These are phyloP conservation scores for Melieria omissa DNA, from an alignment of 2,888 invertebrate genomes.

Conservation along the genomic window DNA sequence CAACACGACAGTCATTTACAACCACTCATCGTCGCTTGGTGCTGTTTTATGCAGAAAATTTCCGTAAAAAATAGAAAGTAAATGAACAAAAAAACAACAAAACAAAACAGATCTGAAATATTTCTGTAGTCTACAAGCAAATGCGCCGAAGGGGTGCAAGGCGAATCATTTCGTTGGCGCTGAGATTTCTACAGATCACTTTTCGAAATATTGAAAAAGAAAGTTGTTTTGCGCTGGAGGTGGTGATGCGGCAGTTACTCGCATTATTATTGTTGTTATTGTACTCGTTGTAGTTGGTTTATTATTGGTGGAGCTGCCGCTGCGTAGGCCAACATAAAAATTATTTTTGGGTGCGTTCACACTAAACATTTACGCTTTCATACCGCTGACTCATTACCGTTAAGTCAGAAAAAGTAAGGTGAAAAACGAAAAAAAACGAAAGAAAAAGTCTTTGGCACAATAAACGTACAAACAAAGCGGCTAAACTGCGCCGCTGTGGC, in stretches of 20 bases:
- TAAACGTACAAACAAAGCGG: neutral
- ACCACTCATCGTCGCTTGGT: too few relatives aligned
- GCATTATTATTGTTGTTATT: conserved; percentile 12
- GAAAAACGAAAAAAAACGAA: neutral
- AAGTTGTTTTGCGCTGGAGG: conserved; percentile 7
- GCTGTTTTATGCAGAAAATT: neutral
- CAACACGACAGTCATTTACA: too few relatives aligned
- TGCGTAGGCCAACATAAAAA: neutral
- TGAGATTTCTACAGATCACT: neutral
- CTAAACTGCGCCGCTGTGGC: too few relatives aligned
- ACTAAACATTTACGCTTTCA: neutral
- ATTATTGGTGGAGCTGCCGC: conserved; percentile 3
- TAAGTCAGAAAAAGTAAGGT: too few relatives aligned
- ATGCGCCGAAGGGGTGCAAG: too few relatives aligned
- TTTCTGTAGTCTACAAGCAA: neutral
- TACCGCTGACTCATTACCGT: too few relatives aligned
- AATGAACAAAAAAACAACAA: neutral
- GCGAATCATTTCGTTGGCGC: neutral
- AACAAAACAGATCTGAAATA: conserved; percentile 5
- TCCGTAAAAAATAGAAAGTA: conserved; percentile 13
- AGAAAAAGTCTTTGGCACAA: neutral
- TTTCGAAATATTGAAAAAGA: conserved; percentile 19
- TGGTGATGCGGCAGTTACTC: too few relatives aligned
- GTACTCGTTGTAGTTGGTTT: neutral
- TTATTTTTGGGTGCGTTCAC: conserved; percentile 24